These are phyloP conservation scores for Scaptomyza polygonia DNA, from an alignment of 2,888 invertebrate species.

Conservation along the genomic window DNA sequence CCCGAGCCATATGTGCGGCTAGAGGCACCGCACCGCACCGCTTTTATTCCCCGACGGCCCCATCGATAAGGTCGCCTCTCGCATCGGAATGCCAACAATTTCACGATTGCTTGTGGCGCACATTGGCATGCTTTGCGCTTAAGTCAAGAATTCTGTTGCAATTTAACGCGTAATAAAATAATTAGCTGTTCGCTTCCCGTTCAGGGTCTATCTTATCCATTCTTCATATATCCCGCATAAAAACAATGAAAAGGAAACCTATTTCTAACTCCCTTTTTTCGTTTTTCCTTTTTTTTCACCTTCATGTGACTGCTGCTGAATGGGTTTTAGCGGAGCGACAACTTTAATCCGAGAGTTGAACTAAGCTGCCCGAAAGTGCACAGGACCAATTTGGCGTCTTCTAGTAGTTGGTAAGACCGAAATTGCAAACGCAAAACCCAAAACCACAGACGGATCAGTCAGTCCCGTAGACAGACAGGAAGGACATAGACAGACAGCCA, in stretches of 20 bases:
- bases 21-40: slow-evolving; percentile 15
- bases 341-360: slow-evolving; percentile 16
- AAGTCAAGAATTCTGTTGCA: slow-evolving; percentile 76
- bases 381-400: slow-evolving; percentile 32
- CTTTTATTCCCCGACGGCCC: slow-evolving; percentile 22
- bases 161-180: slow-evolving; percentile 80
- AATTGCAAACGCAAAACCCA: slow-evolving; percentile 24
- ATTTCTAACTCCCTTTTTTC: neutral
- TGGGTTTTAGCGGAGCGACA: slow-evolving; percentile 18
- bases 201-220: slow-evolving; percentile 18
- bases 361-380: slow-evolving; percentile 23
- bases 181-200: slow-evolving; percentile 62
- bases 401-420: slow-evolving; percentile 46
- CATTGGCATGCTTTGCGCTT: slow-evolving; percentile 77
- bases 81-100: slow-evolving; percentile 76
- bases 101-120: slow-evolving; percentile 80
- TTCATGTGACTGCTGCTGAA: slow-evolving; percentile 20
- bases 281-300: neutral
- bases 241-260: neutral
- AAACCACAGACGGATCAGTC: slow-evolving; percentile 38
- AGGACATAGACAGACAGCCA: slow-evolving; percentile 31
- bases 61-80: slow-evolving; percentile 66
- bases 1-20: slow-evolving; percentile 43
- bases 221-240: neutral
- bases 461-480: slow-evolving; percentile 21